phyloP scores from a whole-genome alignment of 2,888 invertebrate genomes.

The Automeris io region DNA sequence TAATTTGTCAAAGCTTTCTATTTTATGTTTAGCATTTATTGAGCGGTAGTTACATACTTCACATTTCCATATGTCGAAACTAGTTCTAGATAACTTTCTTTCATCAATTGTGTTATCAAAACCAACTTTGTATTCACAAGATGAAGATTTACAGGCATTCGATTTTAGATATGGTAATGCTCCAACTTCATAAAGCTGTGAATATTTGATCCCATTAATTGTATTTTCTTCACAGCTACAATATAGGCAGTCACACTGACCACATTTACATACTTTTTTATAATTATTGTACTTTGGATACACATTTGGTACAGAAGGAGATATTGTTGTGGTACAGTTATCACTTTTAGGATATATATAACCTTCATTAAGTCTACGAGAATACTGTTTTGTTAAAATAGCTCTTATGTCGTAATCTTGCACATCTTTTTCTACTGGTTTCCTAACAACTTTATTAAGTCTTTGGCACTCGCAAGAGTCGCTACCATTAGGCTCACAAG shows the following conservation, averaged over 20 bases:
- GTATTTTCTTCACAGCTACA: constrained; percentile 25
- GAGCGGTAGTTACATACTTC: constrained; percentile 19
- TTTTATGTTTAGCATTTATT: constrained; percentile 5
- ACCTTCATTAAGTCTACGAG: constrained; percentile 7
- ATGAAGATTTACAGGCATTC: constrained; percentile 21
- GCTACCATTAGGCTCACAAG: constrained; percentile 29
- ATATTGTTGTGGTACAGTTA: constrained; percentile 31
- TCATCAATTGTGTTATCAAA: constrained; percentile 8
- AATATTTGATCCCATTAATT: constrained; percentile 14
- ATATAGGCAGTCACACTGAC: constrained; percentile 33
- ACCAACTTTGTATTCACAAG: constrained; percentile 27
- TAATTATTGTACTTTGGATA: constrained; percentile 14
- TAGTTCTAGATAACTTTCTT: neutral
- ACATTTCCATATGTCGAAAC: constrained; percentile 25
- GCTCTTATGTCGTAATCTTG: constrained; percentile 41
- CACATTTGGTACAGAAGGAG: constrained; percentile 22
- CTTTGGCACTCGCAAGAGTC: constrained; percentile 36
- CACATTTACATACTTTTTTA: constrained; percentile 22
- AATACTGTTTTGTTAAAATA: constrained; percentile 10
- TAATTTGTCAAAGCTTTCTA: neutral
- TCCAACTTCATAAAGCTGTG: constrained; percentile 7
- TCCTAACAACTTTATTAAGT: constrained; percentile 30
- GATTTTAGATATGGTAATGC: constrained; percentile 3
- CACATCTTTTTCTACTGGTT: constrained; percentile 32
- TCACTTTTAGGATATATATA: constrained; percentile 5